These are phyloP conservation scores for Uromys caudimaculatus DNA, from an alignment of 2,797 vertebrate species.

Conservation along the genomic window DNA sequence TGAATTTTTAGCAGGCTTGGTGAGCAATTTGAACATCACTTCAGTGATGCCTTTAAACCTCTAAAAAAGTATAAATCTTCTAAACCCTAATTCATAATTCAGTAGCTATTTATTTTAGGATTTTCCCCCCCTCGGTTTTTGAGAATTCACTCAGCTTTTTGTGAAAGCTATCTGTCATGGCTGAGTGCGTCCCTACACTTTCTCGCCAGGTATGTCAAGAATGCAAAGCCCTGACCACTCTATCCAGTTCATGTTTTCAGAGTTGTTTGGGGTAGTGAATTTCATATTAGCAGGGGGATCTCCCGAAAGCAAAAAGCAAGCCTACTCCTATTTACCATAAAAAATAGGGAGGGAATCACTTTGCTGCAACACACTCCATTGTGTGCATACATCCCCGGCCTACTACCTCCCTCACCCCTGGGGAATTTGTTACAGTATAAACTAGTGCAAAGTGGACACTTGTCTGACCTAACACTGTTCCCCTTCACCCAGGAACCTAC, in stretches of 20 bases:
- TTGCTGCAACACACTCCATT: too few species aligned
- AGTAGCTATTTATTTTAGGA: not conserved
- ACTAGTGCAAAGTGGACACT: not conserved
- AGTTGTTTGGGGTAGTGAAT: not conserved
- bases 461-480: not conserved
- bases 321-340: not conserved
- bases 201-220: slow-evolving; percentile 15
- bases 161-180: not conserved
- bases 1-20: not conserved
- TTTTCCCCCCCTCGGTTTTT: not conserved
- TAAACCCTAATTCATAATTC: not conserved
- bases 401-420: not conserved
- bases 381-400: too few species aligned
- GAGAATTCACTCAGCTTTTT: not conserved
- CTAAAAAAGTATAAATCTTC: not conserved
- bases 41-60: not conserved
- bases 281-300: not conserved
- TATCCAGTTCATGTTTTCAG: not conserved
- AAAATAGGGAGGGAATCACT: not conserved
- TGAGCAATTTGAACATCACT: not conserved
- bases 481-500: not conserved
- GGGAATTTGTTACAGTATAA: not conserved
- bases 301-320: not conserved
- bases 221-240: not conserved
- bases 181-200: not conserved